phyloP scores from a whole-genome alignment of 2,113 vertebrate genomes.

The Hippocampus comes region DNA sequence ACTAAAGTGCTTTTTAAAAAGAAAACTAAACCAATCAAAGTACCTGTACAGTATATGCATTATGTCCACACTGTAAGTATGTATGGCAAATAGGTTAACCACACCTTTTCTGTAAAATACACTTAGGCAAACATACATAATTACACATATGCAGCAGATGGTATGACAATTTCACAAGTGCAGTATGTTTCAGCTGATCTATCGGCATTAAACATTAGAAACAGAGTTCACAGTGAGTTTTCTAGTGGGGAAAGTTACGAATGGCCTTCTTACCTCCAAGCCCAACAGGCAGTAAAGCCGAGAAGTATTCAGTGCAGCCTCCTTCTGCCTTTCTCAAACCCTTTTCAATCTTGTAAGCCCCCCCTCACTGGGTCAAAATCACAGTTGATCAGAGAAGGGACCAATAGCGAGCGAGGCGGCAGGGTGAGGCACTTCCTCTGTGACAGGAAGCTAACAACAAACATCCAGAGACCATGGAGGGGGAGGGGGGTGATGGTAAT shows the following conservation, averaged over 20 bases:
- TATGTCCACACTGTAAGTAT: neutral
- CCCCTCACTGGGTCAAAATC: slow-evolving; percentile 48
- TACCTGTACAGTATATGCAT: neutral
- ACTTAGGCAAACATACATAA: neutral
- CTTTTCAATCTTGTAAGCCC: slow-evolving; percentile 49
- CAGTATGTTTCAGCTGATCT: neutral
- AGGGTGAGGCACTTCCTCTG: slow-evolving; percentile 78
- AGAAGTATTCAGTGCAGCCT: neutral
- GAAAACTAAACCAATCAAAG: neutral
- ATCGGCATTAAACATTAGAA: neutral
- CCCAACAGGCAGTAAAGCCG: neutral
- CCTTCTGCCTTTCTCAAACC: slow-evolving; percentile 12
- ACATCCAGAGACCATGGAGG: slow-evolving; percentile 46
- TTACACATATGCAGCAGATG: neutral
- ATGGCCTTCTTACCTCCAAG: slow-evolving; percentile 22
- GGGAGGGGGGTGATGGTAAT: slow-evolving; percentile 12
- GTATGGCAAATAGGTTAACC: neutral
- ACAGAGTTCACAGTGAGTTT: neutral
- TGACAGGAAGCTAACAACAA: slow-evolving; percentile 74
- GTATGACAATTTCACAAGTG: neutral
- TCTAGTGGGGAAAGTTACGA: neutral
- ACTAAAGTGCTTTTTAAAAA: neutral
- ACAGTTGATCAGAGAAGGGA: slow-evolving; percentile 46
- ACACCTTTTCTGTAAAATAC: neutral
- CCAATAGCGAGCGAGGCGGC: slow-evolving; percentile 62